These are phyloP conservation scores for Yoshiicerus persimilis DNA, from an alignment of 1,140 invertebrate species.

Conservation along the genomic window DNA sequence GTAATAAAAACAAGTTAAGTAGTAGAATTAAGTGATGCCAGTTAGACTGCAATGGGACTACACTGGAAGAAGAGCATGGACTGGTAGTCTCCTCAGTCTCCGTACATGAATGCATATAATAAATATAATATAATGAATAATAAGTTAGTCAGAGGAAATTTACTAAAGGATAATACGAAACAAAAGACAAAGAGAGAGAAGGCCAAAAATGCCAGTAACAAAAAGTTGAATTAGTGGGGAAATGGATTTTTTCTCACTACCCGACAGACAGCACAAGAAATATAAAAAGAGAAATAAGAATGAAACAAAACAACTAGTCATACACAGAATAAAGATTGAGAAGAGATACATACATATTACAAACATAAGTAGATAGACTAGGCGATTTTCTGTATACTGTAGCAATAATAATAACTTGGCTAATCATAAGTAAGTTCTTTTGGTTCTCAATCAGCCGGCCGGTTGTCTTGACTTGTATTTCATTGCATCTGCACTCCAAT, in stretches of 20 bases:
- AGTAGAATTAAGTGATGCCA: conserved; percentile 13
- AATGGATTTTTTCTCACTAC: conserved; percentile 14
- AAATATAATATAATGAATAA: background rate
- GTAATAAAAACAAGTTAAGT: background rate
- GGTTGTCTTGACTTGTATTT: background rate
- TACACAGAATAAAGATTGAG: conserved; percentile 8
- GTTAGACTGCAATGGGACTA: background rate
- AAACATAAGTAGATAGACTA: background rate
- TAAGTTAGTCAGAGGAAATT: background rate
- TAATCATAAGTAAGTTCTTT: conserved; percentile 13
- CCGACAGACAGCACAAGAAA: conserved; percentile 4
- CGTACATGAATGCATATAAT: background rate
- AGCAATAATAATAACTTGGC: conserved; percentile 5
- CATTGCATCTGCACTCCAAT: background rate
- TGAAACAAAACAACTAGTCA: conserved; percentile 9
- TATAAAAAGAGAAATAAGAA: conserved; percentile 10
- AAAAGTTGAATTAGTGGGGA: conserved; percentile 20
- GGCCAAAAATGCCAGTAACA: conserved; percentile 1
- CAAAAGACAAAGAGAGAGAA: conserved; percentile 6
- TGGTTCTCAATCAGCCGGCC: conserved; percentile 19
- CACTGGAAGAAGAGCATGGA: background rate
- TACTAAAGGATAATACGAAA: background rate
- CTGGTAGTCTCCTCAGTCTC: background rate
- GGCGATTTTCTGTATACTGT: background rate
- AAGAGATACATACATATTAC: conserved; percentile 6